Evolutionary conservation across 2,113 vertebrate genomes (phyloP).

Genomic region (Crotophaga sulcirostris): DNA sequence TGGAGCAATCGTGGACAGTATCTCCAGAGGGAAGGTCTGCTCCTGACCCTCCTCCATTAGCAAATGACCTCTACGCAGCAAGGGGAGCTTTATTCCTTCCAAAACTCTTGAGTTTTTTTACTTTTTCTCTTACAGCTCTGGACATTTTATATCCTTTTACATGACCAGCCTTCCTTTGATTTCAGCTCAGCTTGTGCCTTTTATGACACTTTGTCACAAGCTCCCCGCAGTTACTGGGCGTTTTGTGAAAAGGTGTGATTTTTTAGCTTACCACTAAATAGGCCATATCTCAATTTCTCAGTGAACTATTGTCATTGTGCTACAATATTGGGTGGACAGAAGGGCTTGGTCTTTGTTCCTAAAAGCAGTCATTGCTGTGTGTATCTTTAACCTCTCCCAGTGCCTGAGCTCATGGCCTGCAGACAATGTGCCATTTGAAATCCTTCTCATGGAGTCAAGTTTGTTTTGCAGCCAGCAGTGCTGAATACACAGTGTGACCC

Average conservation of each 20-base stretch:
- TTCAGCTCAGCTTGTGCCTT: background rate
- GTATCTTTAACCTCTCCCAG: background rate
- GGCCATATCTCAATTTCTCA: background rate
- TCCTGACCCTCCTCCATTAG: background rate
- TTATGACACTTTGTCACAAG: background rate
- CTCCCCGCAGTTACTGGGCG: background rate
- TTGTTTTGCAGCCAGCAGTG: background rate
- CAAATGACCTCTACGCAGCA: background rate
- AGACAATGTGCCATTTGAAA: background rate
- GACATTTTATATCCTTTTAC: background rate
- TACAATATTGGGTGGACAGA: background rate
- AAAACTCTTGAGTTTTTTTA: background rate
- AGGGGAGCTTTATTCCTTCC: background rate
- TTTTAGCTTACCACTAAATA: background rate
- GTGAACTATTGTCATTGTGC: background rate
- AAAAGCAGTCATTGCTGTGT: background rate
- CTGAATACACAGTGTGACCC: background rate
- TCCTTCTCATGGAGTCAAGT: background rate
- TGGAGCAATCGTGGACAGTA: background rate
- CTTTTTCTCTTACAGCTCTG: background rate
- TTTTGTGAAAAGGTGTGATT: background rate
- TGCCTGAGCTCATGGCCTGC: background rate
- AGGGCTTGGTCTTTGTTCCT: background rate
- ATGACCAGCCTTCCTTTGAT: background rate
- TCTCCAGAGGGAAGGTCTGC: background rate